Percentiles rank a stretch among this genome's conserved stretches.
phyloP scores from a whole-genome alignment of 2,888 invertebrate genomes.

The Hirtodrosophila trivittata region DNA sequence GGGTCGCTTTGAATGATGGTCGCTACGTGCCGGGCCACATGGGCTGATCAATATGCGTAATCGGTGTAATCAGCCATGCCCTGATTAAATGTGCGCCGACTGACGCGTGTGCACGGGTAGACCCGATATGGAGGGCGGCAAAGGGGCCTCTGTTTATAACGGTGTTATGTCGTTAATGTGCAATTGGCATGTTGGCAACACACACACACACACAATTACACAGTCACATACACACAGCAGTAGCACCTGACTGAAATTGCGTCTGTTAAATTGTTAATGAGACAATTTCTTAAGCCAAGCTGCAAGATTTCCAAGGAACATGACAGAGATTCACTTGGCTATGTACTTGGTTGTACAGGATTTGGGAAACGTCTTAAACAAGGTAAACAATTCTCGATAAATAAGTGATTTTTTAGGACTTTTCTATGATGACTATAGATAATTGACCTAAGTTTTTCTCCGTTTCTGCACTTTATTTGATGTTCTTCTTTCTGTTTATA shows the following conservation, averaged over 20 bases:
- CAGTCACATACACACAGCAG: constrained; percentile 17
- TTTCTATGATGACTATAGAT: no score
- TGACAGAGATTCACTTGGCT: not conserved
- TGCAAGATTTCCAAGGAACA: constrained; percentile 28
- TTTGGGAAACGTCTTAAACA: no score
- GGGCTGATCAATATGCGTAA: constrained; percentile 74
- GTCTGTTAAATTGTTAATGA: constrained; percentile 74
- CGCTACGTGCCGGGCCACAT: constrained; percentile 55
- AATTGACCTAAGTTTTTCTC: no score
- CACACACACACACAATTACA: constrained; percentile 14
- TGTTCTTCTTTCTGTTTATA: no score
- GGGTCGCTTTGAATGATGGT: constrained; percentile 60
- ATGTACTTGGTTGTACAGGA: no score
- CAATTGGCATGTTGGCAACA: constrained; percentile 81
- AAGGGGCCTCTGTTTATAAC: constrained; percentile 63
- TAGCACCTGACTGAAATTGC: constrained; percentile 55
- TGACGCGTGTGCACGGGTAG: constrained; percentile 18
- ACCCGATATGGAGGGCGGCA: not conserved
- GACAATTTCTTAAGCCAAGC: constrained; percentile 63
- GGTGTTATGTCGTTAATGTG: constrained; percentile 81
- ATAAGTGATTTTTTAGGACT: no score
- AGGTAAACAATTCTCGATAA: no score
- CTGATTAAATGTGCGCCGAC: constrained; percentile 46
- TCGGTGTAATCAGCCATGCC: constrained; percentile 63
- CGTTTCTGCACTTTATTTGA: no score